Evolutionary conservation across 2,113 vertebrate species (phyloP), one percentile per base, ranked within the genome.

Genomic region (Chamaea fasciata): DNA sequence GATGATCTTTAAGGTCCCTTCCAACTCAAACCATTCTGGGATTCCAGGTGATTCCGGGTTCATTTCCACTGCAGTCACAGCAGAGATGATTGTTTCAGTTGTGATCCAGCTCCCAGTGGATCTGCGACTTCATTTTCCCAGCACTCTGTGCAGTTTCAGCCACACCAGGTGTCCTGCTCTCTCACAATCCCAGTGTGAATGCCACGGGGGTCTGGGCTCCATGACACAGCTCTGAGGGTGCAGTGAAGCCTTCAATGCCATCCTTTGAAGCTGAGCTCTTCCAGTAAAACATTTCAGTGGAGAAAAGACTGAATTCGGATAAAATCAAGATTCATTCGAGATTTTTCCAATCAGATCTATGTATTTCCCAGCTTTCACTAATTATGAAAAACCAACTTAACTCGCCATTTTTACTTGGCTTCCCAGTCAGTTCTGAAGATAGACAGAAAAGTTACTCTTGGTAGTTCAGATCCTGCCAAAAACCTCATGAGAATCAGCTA

Each of bases 151-250:
- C 33, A 55, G 30, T 53, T 11, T 2, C 21, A 59, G 30, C 26
- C n/a, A 3, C 42, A 5, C 7, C 11, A 7, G 0, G 0, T 0
- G 3, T 0, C 33, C 1, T 1, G 9, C 10, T 57, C 0, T 0
- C 15, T 26, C 37, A 2, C 75, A 52, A 9, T 49, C 81, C 55
- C 19, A 24, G 37, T 16, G 41, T 0, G 1, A 31, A 2, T 9
- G 53, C 26, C 7, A 2, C 3, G 9, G 31, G 26, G 55, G 2
- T 18, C 24, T 24, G 3, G 55, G 68, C n/a, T 69, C 55, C 53
- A 39, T 19, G 49, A 26, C 59, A 37, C 35, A 28, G 67, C 65
- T 57, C n/a, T 2, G 1, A 5, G 46, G 28, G 10, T 19, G 31
- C 23, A 49, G 0, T 3, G 14, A 15, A 65, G 6, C 41, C 50